Percentiles rank a stretch among this genome's conserved stretches.
phyloP scores from a whole-genome alignment of 2,113 vertebrate genomes.

The Corvus moneduloides region DNA sequence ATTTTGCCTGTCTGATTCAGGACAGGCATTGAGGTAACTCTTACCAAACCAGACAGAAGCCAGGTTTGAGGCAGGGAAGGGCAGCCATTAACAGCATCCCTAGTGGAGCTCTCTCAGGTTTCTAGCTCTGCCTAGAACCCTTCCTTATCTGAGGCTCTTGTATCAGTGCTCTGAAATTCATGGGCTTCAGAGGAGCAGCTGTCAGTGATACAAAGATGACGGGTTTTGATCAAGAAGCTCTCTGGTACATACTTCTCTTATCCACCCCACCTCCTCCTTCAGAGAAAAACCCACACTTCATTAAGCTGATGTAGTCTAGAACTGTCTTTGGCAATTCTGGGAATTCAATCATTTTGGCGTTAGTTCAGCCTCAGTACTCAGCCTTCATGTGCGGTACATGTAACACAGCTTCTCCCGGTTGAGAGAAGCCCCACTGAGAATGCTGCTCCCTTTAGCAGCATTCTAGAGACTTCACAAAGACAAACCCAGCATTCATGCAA shows the following conservation, averaged over 20 bases:
- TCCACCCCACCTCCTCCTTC: not conserved
- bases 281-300: not conserved
- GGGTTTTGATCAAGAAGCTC: not conserved
- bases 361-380: not conserved
- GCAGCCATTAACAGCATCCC: not conserved
- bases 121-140: not conserved
- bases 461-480: not conserved
- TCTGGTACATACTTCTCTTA: not conserved
- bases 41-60: not conserved
- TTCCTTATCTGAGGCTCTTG: not conserved
- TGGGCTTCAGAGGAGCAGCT: not conserved
- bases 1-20: not conserved
- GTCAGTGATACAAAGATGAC: not conserved
- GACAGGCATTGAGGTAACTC: not conserved
- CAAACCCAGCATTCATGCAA: not conserved
- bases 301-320: not conserved
- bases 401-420: not conserved
- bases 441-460: not conserved
- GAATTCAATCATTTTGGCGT: not conserved
- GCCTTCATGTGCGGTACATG: not conserved
- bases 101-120: not conserved
- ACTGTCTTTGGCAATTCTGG: not conserved
- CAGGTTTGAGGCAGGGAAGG: not conserved
- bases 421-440: not conserved
- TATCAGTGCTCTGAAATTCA: not conserved